These are phyloP conservation scores for Crossaster papposus DNA, from an alignment of 53 echinoderm and acorn worm genomes.

Conservation along the genomic window DNA sequence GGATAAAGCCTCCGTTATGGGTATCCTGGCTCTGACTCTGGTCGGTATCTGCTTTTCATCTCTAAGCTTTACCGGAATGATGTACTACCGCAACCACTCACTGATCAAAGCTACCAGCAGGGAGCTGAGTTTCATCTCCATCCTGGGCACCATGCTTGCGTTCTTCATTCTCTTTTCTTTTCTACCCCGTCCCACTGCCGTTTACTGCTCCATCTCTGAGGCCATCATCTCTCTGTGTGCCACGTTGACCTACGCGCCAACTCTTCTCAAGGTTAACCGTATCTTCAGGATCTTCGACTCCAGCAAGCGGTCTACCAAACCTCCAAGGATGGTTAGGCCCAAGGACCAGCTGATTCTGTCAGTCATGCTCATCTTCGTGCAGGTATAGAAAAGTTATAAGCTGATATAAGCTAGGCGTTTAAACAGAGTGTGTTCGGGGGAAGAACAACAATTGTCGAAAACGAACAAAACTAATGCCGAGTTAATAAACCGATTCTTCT, in stretches of 20 bases:
- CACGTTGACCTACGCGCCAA: conserved; percentile 62
- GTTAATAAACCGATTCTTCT: too few relatives aligned
- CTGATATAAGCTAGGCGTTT: too few relatives aligned
- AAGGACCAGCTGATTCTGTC: conserved; percentile 57
- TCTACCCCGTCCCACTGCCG: conserved; percentile 43
- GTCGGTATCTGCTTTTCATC: conserved; percentile 18
- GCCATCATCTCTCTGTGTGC: conserved; percentile 63
- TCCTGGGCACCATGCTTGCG: conserved; percentile 64
- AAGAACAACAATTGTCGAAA: too few relatives aligned
- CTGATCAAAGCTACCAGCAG: conserved; percentile 72
- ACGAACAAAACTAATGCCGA: too few relatives aligned
- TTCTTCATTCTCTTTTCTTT: conserved; percentile 59
- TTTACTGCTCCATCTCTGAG: conserved; percentile 48
- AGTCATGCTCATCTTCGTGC: conserved; percentile 50
- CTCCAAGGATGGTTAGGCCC: conserved; percentile 61
- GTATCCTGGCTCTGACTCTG: conserved; percentile 1
- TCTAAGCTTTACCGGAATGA: conserved; percentile 20
- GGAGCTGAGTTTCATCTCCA: conserved; percentile 65
- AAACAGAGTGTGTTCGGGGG: too few relatives aligned
- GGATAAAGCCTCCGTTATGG: not conserved
- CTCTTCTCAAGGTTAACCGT: conserved; percentile 64
- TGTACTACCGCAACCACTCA: conserved; percentile 49
- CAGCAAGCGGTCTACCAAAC: conserved; percentile 57
- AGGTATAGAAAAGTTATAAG: conserved; percentile 40
- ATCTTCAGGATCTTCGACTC: conserved; percentile 74